A percentile compares a stretch with the other conserved stretches of the same genome.
phyloP scores from a whole-genome alignment of 1,140 invertebrate species.

The Laupala kohalensis region DNA sequence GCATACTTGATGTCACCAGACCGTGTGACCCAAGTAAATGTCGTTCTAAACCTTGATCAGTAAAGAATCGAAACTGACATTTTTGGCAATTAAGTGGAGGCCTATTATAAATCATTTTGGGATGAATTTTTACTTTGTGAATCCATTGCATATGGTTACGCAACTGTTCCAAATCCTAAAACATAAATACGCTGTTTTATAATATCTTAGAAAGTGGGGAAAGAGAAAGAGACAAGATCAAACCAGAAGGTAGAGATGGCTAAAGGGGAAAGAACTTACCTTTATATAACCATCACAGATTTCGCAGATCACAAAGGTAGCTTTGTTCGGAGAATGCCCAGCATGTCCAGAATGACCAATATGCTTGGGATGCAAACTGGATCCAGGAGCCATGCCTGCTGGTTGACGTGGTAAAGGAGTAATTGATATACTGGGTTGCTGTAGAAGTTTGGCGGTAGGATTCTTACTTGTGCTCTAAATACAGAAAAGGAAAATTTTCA shows the following conservation, averaged over 20 bases:
- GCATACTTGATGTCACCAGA: conserved; percentile 88
- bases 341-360: conserved; percentile 28
- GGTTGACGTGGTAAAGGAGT: conserved; percentile 65
- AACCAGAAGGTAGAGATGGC: background rate
- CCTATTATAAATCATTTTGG: conserved; percentile 89
- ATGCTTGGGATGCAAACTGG: conserved; percentile 24
- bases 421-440: conserved; percentile 80
- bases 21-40: conserved; percentile 88
- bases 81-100: conserved; percentile 91
- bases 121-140: conserved; percentile 91
- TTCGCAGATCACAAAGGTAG: conserved; percentile 83
- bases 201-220: background rate
- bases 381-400: conserved; percentile 25
- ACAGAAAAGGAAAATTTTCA: background rate
- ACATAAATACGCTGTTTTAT: background rate
- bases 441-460: conserved; percentile 39
- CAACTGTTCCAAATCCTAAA: conserved; percentile 72
- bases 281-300: conserved; percentile 92
- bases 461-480: conserved; percentile 27
- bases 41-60: conserved; percentile 74
- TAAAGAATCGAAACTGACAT: conserved; percentile 80
- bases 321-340: conserved; percentile 40
- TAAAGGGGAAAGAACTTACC: conserved; percentile 24
- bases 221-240: background rate
- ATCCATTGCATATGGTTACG: conserved; percentile 93